Conservation (phyloP, 2,113 vertebrate genomes). For the Pseudopodoces humilis region DNA sequence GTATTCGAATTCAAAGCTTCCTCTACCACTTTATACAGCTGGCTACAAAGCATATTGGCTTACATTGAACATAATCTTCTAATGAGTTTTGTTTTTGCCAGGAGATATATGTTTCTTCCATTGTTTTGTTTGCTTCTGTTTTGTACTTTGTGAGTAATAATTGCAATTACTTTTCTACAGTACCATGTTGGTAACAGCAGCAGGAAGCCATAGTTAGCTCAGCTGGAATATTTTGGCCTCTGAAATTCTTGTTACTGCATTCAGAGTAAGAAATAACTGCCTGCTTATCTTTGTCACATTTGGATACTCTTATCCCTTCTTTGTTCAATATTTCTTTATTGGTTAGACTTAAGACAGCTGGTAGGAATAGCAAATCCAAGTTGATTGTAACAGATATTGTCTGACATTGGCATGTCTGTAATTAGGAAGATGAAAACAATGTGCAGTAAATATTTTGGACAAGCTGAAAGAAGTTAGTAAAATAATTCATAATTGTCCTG, state of each 20-base stretch:
- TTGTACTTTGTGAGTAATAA: slow-evolving; percentile 7
- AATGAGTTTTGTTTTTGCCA: background rate
- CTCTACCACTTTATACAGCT: background rate
- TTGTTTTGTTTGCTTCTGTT: slow-evolving; percentile 9
- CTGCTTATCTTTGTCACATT: background rate
- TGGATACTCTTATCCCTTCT: background rate
- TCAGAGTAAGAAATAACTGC: slow-evolving; percentile 13
- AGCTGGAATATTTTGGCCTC: slow-evolving; percentile 35
- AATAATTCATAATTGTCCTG: slow-evolving; percentile 29
- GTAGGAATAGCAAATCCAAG: slow-evolving; percentile 8
- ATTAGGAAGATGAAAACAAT: slow-evolving; percentile 50
- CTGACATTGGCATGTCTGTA: background rate
- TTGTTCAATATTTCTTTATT: background rate
- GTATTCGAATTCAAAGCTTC: background rate
- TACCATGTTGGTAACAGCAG: slow-evolving; percentile 21
- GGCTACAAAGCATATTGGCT: background rate
- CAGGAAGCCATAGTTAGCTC: slow-evolving; percentile 31
- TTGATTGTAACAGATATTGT: slow-evolving; percentile 13
- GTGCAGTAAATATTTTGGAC: slow-evolving; percentile 44
- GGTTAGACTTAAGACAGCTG: background rate
- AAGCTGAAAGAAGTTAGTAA: slow-evolving; percentile 31
- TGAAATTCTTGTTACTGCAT: background rate
- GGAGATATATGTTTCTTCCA: background rate
- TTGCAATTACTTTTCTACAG: slow-evolving; percentile 8
- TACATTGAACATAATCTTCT: background rate